These are phyloP conservation scores for Phodopus roborovskii DNA, from an alignment of 2,113 vertebrate genomes.

Conservation along the genomic window DNA sequence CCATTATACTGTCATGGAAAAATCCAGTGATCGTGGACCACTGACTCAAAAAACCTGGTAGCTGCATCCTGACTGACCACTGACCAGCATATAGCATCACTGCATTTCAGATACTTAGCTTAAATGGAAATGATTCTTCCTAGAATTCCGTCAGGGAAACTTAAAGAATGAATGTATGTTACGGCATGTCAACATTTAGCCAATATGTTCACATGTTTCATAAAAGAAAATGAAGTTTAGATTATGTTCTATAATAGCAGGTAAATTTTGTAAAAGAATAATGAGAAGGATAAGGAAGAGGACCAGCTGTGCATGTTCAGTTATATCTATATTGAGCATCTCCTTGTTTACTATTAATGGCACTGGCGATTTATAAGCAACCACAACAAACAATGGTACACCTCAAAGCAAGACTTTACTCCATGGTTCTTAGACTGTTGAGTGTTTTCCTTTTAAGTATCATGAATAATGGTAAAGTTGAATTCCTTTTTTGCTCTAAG, in stretches of 20 bases:
- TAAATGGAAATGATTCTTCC: neutral
- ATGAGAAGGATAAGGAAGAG: neutral
- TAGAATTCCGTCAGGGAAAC: neutral
- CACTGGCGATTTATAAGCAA: neutral
- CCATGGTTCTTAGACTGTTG: neutral
- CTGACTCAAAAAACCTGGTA: neutral
- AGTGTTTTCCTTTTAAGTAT: neutral
- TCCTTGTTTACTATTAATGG: neutral
- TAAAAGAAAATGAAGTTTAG: neutral
- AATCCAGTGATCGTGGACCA: neutral
- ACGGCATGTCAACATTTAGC: neutral
- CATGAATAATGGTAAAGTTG: neutral
- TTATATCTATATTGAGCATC: neutral
- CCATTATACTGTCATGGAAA: neutral
- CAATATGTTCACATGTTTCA: neutral
- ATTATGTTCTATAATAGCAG: neutral
- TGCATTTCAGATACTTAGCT: neutral
- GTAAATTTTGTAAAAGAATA: neutral
- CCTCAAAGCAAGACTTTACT: neutral
- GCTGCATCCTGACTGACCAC: neutral
- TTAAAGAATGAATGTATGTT: neutral
- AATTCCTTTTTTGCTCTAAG: slow-evolving; percentile 3
- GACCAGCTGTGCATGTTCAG: neutral
- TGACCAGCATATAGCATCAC: neutral
- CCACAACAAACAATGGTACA: neutral